Conservation (phyloP, 2,797 vertebrate species). For the Natrix natrix region DNA sequence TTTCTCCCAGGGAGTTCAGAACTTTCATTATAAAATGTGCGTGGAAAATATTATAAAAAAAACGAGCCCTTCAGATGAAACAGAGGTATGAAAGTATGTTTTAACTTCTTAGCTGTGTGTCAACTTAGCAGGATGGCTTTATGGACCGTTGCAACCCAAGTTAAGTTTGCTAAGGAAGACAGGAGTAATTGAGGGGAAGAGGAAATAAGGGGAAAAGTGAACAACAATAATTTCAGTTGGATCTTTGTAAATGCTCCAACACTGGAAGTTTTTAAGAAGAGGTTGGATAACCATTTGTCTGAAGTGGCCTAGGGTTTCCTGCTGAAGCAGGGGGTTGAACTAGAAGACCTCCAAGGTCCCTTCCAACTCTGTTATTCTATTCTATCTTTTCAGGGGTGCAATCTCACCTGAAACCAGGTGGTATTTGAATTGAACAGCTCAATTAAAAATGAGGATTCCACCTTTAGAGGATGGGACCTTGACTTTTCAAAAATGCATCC, state of each 20-base stretch:
- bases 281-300: too few species aligned
- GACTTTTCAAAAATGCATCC: slow-evolving; percentile 29
- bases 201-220: slow-evolving; percentile 57
- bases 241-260: neutral
- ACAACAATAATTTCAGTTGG: slow-evolving; percentile 47
- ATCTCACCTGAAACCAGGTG: slow-evolving; percentile 28
- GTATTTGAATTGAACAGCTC: neutral
- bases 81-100: slow-evolving; percentile 45
- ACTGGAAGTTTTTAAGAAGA: too few species aligned
- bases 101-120: slow-evolving; percentile 47
- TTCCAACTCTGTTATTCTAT: too few species aligned
- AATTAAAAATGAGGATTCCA: neutral
- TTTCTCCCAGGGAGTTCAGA: neutral
- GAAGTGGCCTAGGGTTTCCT: too few species aligned
- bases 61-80: slow-evolving; percentile 50
- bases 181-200: slow-evolving; percentile 51
- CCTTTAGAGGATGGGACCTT: slow-evolving; percentile 53
- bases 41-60: slow-evolving; percentile 49
- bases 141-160: slow-evolving; percentile 18
- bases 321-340: too few species aligned
- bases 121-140: slow-evolving; percentile 42
- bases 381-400: slow-evolving; percentile 41
- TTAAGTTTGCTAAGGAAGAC: slow-evolving; percentile 49
- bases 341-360: too few species aligned
- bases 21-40: slow-evolving; percentile 18